These are phyloP conservation scores for Dendrolimus kikuchii DNA, from an alignment of 1,140 invertebrate species.

Conservation along the genomic window DNA sequence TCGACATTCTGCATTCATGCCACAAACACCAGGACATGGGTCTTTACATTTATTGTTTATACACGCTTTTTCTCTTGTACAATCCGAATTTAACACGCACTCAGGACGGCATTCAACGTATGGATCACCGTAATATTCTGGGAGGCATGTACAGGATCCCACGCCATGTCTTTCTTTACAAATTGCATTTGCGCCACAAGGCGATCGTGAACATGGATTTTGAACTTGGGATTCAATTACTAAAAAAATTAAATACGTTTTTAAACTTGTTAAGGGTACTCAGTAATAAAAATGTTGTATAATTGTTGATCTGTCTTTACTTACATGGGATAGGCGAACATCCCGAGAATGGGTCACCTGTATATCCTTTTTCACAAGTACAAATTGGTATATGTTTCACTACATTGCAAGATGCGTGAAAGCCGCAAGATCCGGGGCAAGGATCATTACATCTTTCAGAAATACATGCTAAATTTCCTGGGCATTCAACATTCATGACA, in stretches of 20 bases:
- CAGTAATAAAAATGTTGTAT: neutral
- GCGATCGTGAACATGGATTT: slow-evolving; percentile 76
- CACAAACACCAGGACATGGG: slow-evolving; percentile 77
- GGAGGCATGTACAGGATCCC: slow-evolving; percentile 80
- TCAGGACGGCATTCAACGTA: slow-evolving; percentile 83
- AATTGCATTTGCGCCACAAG: slow-evolving; percentile 86
- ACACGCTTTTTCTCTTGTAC: slow-evolving; percentile 75
- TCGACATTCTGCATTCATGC: slow-evolving; percentile 79
- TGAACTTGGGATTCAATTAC: slow-evolving; percentile 57
- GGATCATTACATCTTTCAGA: slow-evolving; percentile 80
- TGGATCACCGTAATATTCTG: slow-evolving; percentile 81
- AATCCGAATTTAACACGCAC: slow-evolving; percentile 80
- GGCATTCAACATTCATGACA: slow-evolving; percentile 79
- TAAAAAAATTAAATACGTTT: slow-evolving; percentile 26
- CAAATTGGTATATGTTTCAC: slow-evolving; percentile 81
- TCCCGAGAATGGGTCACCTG: slow-evolving; percentile 82
- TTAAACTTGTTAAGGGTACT: neutral
- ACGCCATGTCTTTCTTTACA: slow-evolving; percentile 83
- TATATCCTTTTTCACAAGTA: slow-evolving; percentile 78
- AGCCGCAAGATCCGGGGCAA: slow-evolving; percentile 82
- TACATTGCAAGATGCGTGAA: slow-evolving; percentile 78
- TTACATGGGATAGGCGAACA: slow-evolving; percentile 75
- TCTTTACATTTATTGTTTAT: slow-evolving; percentile 78
- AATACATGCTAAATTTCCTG: slow-evolving; percentile 78
- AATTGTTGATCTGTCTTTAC: slow-evolving; percentile 14